A percentile compares a stretch with the other conserved stretches of the same genome.
Evolutionary conservation across 2,113 vertebrate genomes (phyloP).

Genomic region (Picathartes gymnocephalus): DNA sequence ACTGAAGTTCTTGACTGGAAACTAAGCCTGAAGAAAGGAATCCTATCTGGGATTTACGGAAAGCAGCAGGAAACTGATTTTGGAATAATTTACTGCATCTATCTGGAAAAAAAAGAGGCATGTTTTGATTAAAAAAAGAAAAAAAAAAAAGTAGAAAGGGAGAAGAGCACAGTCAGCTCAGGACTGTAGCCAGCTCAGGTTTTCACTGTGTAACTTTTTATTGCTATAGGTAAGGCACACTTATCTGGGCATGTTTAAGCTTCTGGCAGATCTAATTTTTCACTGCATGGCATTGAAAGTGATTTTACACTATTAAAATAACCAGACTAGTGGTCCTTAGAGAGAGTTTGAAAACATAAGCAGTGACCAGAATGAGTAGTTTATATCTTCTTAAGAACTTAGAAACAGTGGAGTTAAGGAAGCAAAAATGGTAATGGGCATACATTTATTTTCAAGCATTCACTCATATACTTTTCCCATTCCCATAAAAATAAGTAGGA

Average conservation of each 20-base stretch:
- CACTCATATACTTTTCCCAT: background rate
- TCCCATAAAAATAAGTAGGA: background rate
- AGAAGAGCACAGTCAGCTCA: background rate
- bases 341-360: slow-evolving; percentile 14
- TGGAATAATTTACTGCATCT: background rate
- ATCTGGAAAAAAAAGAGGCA: background rate
- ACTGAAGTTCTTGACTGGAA: background rate
- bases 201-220: background rate
- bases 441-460: background rate
- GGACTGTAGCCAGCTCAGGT: background rate
- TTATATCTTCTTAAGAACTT: background rate
- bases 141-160: accelerated
- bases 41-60: background rate
- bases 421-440: background rate
- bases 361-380: background rate
- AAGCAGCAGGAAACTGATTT: background rate
- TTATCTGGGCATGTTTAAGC: background rate
- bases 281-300: background rate
- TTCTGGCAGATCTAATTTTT: background rate
- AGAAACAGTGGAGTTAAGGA: background rate
- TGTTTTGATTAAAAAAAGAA: background rate
- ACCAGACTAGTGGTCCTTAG: background rate
- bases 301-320: background rate
- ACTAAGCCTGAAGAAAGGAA: background rate
- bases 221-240: background rate